Evolutionary conservation across 2,888 invertebrate species (phyloP).

Genomic region (Temnothorax ravouxi): DNA sequence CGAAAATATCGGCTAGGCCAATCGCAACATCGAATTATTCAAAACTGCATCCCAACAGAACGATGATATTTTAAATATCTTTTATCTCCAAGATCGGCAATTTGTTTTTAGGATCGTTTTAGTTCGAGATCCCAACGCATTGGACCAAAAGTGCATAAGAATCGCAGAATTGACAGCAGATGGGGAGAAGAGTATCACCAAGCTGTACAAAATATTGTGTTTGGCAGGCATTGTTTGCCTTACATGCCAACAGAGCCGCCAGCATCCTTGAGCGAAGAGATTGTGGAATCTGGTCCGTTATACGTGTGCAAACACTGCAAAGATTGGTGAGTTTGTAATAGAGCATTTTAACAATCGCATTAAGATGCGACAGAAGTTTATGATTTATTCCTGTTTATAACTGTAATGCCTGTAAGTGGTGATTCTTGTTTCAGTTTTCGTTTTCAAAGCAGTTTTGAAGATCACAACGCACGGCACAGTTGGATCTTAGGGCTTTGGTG

Average conservation of each 20-base stretch:
- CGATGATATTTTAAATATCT: not conserved
- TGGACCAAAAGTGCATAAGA: constrained; percentile 78
- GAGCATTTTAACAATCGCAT: not conserved
- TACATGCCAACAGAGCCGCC: constrained; percentile 79
- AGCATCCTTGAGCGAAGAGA: constrained; percentile 66
- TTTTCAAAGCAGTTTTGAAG: constrained; percentile 80
- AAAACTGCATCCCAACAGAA: not conserved
- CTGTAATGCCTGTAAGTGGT: not conserved
- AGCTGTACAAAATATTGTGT: constrained; percentile 80
- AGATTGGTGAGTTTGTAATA: constrained; percentile 79
- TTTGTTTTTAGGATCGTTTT: constrained; percentile 30
- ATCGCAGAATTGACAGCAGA: constrained; percentile 73
- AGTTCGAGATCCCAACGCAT: not conserved
- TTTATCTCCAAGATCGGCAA: not conserved
- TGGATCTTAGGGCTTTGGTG: constrained; percentile 85
- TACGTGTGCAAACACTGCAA: constrained; percentile 80
- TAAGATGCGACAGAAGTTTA: constrained; percentile 7
- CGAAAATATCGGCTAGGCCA: not conserved
- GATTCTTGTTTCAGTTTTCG: constrained; percentile 80
- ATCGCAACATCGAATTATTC: not conserved
- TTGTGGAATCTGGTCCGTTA: constrained; percentile 64
- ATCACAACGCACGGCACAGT: constrained; percentile 80
- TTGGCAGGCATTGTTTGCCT: constrained; percentile 73
- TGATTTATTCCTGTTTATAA: constrained; percentile 17
- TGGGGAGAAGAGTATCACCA: constrained; percentile 78